Evolutionary conservation across 2,888 invertebrate species (phyloP).

Genomic region (Peribatodes rhomboidaria): DNA sequence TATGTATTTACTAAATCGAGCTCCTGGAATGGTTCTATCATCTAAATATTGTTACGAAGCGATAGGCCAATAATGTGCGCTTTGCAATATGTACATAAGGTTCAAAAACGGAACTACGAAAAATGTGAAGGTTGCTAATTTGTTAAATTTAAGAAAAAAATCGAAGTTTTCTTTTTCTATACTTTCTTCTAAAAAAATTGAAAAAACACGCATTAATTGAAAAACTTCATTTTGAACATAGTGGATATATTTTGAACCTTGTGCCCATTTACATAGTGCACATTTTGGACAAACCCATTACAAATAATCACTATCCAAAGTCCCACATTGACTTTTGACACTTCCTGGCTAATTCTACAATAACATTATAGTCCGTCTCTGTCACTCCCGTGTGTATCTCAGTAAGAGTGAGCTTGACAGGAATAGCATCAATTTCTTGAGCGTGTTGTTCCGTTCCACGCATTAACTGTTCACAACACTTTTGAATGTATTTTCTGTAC

Average conservation of each 20-base stretch:
- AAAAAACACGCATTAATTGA: too few relatives aligned
- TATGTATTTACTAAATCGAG: not conserved
- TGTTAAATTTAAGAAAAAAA: too few relatives aligned
- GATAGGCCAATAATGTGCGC: too few relatives aligned
- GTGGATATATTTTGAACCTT: too few relatives aligned
- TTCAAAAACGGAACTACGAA: too few relatives aligned
- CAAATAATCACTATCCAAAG: not conserved
- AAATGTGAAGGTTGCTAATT: too few relatives aligned
- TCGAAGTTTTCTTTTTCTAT: too few relatives aligned
- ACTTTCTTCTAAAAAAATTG: too few relatives aligned
- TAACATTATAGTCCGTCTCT: not conserved
- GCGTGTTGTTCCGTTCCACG: not conserved
- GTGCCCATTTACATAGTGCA: too few relatives aligned
- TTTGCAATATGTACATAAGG: too few relatives aligned
- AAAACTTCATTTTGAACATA: too few relatives aligned
- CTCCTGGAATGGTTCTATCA: conserved; percentile 5
- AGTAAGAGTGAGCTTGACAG: not conserved
- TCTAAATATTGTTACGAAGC: not conserved
- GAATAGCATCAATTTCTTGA: not conserved
- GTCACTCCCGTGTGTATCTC: not conserved
- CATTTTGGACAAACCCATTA: too few relatives aligned
- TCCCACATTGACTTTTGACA: not conserved
- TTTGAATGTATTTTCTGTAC: not conserved
- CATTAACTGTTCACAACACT: conserved; percentile 6
- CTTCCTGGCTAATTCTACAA: not conserved